Percentiles rank a stretch among this genome's conserved stretches.
Conservation (phyloP, 2,797 vertebrate species). For the Salarias fasciatus region DNA sequence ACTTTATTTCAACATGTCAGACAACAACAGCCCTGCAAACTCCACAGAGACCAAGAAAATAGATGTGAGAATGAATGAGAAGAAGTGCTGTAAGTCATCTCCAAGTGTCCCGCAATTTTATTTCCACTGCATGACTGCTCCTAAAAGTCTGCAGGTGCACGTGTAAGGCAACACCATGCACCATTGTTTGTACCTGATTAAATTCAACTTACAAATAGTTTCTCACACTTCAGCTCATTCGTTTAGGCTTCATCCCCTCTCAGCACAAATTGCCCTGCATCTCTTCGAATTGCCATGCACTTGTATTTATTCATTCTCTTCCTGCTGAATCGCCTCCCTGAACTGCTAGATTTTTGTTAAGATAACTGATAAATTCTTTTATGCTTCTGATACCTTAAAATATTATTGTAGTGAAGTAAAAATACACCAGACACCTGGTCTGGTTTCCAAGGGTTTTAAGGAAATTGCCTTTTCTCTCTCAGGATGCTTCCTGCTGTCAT, state of each 20-base stretch:
- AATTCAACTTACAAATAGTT: no score
- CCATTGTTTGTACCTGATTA: no score
- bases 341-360: no score
- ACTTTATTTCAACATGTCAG: conserved; percentile 4
- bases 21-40: conserved; percentile 38
- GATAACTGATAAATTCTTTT: no score
- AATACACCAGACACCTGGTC: conserved; percentile 20
- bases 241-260: no score
- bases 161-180: background rate
- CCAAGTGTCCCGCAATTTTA: conserved; percentile 5
- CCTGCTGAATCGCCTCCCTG: no score
- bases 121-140: background rate
- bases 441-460: conserved; percentile 12
- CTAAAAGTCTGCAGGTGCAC: background rate
- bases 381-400: no score
- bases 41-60: conserved; percentile 55
- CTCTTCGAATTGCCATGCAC: no score
- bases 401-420: conserved; percentile 8
- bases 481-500: conserved; percentile 20
- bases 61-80: conserved; percentile 65
- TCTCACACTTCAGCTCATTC: no score
- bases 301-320: no score
- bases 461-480: conserved; percentile 35
- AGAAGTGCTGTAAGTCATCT: conserved; percentile 80
- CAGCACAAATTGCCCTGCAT: no score